Evolutionary conservation across 2,797 vertebrate species (phyloP).

Genomic region (Todus mexicanus): DNA sequence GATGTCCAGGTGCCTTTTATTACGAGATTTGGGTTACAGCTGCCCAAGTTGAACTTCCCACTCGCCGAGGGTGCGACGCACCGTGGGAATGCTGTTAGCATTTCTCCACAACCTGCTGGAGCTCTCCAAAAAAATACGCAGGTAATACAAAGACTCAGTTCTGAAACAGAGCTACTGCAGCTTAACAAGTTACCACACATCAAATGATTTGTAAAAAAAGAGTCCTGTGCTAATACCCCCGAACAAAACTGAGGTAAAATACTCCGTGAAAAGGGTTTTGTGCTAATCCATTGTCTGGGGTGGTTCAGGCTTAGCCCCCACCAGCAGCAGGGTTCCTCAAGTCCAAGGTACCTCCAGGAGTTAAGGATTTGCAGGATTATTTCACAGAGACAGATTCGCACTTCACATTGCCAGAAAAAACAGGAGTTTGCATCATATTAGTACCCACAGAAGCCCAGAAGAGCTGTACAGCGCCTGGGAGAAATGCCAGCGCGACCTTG

Average conservation of each 20-base stretch:
- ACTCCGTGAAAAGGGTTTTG: background rate
- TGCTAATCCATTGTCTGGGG: too few relatives aligned
- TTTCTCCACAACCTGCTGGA: background rate
- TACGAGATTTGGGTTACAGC: background rate
- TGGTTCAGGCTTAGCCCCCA: background rate
- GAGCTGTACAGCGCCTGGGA: background rate
- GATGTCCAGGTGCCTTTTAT: background rate
- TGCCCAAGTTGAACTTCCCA: background rate
- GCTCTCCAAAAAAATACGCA: background rate
- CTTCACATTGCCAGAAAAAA: background rate
- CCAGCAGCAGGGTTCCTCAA: background rate
- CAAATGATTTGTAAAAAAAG: background rate
- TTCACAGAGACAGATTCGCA: background rate
- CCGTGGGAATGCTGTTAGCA: background rate
- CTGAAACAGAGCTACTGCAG: background rate
- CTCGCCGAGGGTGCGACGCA: background rate
- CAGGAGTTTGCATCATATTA: rapidly evolving
- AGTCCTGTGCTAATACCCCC: background rate
- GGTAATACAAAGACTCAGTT: background rate
- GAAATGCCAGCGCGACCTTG: background rate
- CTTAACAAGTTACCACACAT: background rate
- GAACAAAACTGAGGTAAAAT: background rate
- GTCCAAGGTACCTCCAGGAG: background rate
- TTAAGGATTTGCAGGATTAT: too few relatives aligned
- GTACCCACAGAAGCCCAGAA: too few relatives aligned